Percentiles rank a stretch among this genome's conserved stretches.
These are phyloP conservation scores for Euplexia lucipara DNA, from an alignment of 2,888 invertebrate species.

Conservation along the genomic window DNA sequence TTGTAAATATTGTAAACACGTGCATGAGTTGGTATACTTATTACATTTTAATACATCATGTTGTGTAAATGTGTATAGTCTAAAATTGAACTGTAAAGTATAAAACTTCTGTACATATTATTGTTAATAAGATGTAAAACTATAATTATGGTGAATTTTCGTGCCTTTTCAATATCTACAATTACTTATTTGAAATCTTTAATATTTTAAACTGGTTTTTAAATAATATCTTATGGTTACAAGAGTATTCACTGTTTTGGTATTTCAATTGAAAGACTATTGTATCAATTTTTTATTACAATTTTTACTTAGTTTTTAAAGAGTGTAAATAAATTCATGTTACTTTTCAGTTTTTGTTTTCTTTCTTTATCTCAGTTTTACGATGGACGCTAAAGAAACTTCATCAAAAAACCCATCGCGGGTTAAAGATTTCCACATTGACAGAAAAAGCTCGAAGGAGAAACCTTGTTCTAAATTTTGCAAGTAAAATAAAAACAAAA, in stretches of 20 bases:
- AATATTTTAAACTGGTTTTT: constrained; percentile 19
- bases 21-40: constrained; percentile 48
- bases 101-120: constrained; percentile 86
- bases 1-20: constrained; percentile 56
- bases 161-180: constrained; percentile 80
- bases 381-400: too few relatives aligned
- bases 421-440: neutral
- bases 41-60: constrained; percentile 33
- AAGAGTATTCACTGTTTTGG: constrained; percentile 27
- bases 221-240: constrained; percentile 5
- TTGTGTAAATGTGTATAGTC: constrained; percentile 57
- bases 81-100: constrained; percentile 35
- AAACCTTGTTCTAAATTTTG: neutral
- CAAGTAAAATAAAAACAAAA: neutral
- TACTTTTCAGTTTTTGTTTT: constrained; percentile 44
- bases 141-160: constrained; percentile 64
- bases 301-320: constrained; percentile 43
- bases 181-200: constrained; percentile 22
- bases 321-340: constrained; percentile 62
- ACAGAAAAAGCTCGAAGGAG: too few relatives aligned
- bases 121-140: constrained; percentile 56
- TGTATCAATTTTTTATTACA: constrained; percentile 32
- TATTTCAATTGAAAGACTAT: constrained; percentile 16
- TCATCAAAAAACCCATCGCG: neutral
- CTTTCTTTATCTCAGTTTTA: neutral